phyloP scores from a whole-genome alignment of 2,888 invertebrate species.

The Anagyrus pseudococci region DNA sequence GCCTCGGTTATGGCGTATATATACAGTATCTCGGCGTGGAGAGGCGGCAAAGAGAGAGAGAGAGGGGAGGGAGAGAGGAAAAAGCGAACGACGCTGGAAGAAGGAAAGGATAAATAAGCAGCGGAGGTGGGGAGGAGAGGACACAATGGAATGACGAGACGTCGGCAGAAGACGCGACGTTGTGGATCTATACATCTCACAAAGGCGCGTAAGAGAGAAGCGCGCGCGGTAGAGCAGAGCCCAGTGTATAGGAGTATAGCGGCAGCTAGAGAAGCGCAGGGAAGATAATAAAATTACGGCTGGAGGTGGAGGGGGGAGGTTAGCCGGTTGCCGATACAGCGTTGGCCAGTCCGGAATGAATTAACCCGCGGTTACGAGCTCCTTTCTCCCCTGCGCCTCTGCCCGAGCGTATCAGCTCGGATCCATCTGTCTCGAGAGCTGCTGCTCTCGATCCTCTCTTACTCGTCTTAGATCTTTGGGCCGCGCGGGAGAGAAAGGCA shows the following conservation, averaged over 20 bases:
- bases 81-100: conserved; percentile 9
- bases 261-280: conserved; percentile 17
- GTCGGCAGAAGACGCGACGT: too few species aligned
- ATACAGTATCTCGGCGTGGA: too few species aligned
- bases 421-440: background rate
- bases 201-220: too few species aligned
- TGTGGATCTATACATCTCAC: too few species aligned
- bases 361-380: conserved; percentile 51
- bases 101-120: too few species aligned
- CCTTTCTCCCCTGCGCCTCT: background rate
- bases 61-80: conserved; percentile 8
- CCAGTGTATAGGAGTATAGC: too few species aligned
- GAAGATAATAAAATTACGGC: conserved; percentile 42
- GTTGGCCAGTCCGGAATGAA: conserved; percentile 33
- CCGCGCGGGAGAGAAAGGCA: conserved; percentile 42
- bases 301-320: background rate
- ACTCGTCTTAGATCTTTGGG: conserved; percentile 16
- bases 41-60: conserved; percentile 31
- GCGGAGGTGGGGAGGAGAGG: conserved; percentile 10
- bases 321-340: background rate
- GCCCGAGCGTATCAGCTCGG: background rate
- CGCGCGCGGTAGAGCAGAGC: too few species aligned
- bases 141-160: too few species aligned
- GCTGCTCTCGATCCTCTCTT: background rate
- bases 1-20: too few species aligned